Conservation (phyloP, 64 coral and sea anemone genomes). For the Anthopleura sola region DNA sequence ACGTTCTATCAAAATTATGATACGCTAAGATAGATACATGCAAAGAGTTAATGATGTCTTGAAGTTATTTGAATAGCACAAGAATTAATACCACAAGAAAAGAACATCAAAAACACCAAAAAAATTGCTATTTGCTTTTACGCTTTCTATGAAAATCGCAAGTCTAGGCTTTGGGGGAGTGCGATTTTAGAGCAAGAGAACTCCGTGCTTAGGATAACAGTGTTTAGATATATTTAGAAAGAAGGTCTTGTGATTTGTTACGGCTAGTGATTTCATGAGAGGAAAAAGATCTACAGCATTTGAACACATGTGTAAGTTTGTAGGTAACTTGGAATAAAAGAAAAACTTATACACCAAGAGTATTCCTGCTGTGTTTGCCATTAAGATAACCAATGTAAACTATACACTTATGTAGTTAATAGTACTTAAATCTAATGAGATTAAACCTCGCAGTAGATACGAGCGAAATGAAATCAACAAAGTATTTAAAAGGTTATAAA, state of each 20-base stretch:
- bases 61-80: neutral
- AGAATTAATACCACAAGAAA: neutral
- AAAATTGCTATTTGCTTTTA: neutral
- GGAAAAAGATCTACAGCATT: neutral
- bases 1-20: slow-evolving; percentile 15
- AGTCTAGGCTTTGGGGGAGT: neutral
- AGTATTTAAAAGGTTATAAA: neutral
- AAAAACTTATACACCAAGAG: neutral
- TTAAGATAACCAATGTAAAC: neutral
- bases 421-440: neutral
- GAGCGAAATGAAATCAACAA: neutral
- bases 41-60: neutral
- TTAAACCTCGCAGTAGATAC: neutral
- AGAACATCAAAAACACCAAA: neutral
- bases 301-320: neutral
- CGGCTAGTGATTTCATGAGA: neutral
- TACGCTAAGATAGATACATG: neutral
- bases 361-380: neutral
- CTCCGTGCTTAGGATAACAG: neutral
- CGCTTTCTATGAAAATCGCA: neutral
- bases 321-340: neutral
- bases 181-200: neutral
- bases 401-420: neutral
- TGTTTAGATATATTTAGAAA: neutral
- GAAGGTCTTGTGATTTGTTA: neutral